Percentiles rank a stretch among this genome's conserved stretches.
Evolutionary conservation across 1,140 invertebrate species (phyloP).

Genomic region (Hyles vespertilio): DNA sequence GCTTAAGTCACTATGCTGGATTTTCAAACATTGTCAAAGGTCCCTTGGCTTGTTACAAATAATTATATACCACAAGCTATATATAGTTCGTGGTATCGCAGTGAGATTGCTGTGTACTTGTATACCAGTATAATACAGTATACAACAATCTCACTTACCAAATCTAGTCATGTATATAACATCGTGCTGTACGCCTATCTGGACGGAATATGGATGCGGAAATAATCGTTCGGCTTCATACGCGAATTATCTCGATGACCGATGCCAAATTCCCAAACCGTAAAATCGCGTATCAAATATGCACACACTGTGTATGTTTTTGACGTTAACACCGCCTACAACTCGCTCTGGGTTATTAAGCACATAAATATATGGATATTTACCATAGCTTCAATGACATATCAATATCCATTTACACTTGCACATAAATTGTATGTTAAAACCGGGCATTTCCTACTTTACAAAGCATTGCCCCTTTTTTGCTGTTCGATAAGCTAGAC

Average conservation of each 20-base stretch:
- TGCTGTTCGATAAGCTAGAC: too few species aligned
- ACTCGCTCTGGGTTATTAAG: not conserved
- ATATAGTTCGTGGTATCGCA: too few species aligned
- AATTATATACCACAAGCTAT: too few species aligned
- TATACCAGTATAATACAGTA: not conserved
- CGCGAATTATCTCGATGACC: conserved; percentile 41
- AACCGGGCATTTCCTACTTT: too few species aligned
- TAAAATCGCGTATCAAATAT: conserved; percentile 24
- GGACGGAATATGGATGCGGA: conserved; percentile 30
- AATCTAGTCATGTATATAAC: not conserved
- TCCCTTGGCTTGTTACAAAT: too few species aligned
- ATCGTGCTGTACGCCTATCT: conserved; percentile 25
- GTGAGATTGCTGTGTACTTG: not conserved
- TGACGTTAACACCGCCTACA: conserved; percentile 1
- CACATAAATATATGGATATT: too few species aligned
- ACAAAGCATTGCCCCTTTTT: too few species aligned
- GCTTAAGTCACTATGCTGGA: too few species aligned
- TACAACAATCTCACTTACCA: not conserved
- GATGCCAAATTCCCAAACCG: conserved; percentile 31
- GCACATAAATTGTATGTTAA: too few species aligned
- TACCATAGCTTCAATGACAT: too few species aligned
- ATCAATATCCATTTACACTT: too few species aligned
- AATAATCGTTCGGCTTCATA: conserved; percentile 38
- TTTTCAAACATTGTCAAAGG: too few species aligned
- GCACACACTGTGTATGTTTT: conserved; percentile 9